A percentile compares a stretch with the other conserved stretches of the same genome.
Conservation (phyloP, 1,140 invertebrate species). For the Batillaria attramentaria region DNA sequence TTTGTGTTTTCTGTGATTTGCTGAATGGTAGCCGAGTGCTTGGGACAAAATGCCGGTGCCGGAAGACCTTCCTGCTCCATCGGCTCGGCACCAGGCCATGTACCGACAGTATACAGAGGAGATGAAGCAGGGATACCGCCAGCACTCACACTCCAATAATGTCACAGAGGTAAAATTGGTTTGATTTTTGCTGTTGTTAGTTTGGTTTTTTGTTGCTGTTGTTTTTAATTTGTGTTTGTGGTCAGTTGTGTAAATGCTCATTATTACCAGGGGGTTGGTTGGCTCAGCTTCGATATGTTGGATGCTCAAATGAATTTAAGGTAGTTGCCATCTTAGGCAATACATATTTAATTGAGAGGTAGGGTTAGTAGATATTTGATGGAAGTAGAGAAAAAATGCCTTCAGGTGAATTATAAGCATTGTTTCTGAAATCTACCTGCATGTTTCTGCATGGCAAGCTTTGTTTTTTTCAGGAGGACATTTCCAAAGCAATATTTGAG, state of each 20-base stretch:
- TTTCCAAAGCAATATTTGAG: conserved; percentile 43
- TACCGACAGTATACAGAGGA: conserved; percentile 62
- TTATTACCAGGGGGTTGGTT: too few species aligned
- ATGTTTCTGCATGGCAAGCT: neutral
- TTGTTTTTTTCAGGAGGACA: conserved; percentile 46
- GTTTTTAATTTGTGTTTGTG: conserved; percentile 38
- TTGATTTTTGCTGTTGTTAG: neutral
- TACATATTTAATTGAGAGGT: too few species aligned
- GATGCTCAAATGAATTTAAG: too few species aligned
- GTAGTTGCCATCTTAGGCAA: too few species aligned
- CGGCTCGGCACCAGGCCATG: conserved; percentile 54
- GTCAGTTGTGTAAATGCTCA: too few species aligned
- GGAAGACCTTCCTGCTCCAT: conserved; percentile 52
- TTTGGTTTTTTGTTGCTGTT: neutral
- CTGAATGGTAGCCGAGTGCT: conserved; percentile 52
- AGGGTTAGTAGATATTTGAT: neutral
- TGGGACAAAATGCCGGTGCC: conserved; percentile 61
- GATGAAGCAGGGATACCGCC: conserved; percentile 58
- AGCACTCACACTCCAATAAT: conserved; percentile 26
- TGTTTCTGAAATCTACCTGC: neutral
- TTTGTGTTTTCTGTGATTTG: neutral
- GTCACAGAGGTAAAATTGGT: conserved; percentile 18
- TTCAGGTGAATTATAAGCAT: neutral
- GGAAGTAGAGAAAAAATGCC: neutral
- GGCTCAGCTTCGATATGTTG: too few species aligned